Percentiles rank a stretch among this genome's conserved stretches.
These are phyloP conservation scores for Drosophila melanogaster DNA, from an alignment of 1,140 invertebrate genomes.

Conservation along the genomic window DNA sequence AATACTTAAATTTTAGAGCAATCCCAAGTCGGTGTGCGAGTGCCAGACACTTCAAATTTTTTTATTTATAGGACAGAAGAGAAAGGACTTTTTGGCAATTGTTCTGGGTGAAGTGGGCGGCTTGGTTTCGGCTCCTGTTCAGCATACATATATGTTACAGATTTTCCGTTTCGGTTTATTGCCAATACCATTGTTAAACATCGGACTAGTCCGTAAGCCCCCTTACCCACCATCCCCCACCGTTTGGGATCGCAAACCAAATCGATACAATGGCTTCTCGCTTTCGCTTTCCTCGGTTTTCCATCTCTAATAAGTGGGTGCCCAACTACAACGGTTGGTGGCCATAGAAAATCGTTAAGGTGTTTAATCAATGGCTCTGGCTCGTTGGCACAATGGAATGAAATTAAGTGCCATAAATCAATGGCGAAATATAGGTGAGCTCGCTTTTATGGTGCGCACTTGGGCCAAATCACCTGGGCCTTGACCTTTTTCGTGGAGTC, in stretches of 20 bases:
- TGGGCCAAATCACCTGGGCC: constrained; percentile 17
- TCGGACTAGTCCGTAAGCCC: constrained; percentile 18
- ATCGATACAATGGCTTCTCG: constrained; percentile 7
- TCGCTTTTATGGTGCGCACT: constrained; percentile 32
- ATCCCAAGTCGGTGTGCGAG: neutral
- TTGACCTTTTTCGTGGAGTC: constrained; percentile 47
- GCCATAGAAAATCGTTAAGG: constrained; percentile 51
- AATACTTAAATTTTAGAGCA: neutral
- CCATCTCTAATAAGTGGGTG: neutral
- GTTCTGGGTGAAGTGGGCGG: constrained; percentile 45
- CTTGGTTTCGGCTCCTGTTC: constrained; percentile 5
- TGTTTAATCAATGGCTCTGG: constrained; percentile 62
- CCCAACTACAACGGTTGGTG: neutral
- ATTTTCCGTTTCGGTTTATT: constrained; percentile 47
- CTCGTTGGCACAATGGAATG: constrained; percentile 49
- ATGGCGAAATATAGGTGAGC: constrained; percentile 47
- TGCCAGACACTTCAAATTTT: neutral
- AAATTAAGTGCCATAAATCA: constrained; percentile 78
- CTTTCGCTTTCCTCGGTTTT: neutral
- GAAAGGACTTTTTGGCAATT: constrained; percentile 54
- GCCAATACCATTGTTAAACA: constrained; percentile 44
- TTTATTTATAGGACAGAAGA: neutral
- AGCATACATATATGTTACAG: constrained; percentile 45
- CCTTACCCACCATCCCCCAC: too few relatives aligned
- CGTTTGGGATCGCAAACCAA: neutral